Evolutionary conservation across 2,888 invertebrate genomes (phyloP).

Genomic region (Gymnocheta viridis): DNA sequence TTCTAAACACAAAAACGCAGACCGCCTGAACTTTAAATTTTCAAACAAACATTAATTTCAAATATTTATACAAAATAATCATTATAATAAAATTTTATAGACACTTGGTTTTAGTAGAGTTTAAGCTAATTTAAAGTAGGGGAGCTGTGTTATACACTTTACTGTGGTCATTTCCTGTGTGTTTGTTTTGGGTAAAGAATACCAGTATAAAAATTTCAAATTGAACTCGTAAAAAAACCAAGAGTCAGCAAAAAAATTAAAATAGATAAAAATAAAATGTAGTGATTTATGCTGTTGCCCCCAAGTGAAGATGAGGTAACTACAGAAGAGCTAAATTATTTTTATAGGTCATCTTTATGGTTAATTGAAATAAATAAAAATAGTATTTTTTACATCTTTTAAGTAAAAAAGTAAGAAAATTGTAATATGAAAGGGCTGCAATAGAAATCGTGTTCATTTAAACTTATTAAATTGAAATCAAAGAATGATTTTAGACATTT

Average conservation of each 20-base stretch:
- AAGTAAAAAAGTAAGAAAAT: not conserved
- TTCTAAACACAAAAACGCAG: not conserved
- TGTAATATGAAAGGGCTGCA: not conserved
- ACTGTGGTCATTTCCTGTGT: constrained; percentile 51
- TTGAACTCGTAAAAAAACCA: constrained; percentile 21
- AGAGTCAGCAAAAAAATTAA: constrained; percentile 52
- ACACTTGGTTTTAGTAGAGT: constrained; percentile 41
- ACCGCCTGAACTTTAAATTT: not conserved
- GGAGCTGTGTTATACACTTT: not conserved
- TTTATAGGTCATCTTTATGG: constrained; percentile 59
- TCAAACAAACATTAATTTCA: constrained; percentile 16
- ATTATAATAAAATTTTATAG: constrained; percentile 33
- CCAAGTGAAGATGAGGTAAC: constrained; percentile 25
- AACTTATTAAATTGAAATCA: not conserved
- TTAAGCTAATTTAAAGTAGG: constrained; percentile 34
- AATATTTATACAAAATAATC: constrained; percentile 35
- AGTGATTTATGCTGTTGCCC: constrained; percentile 28
- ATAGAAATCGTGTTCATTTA: not conserved
- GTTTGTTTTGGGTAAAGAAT: not conserved
- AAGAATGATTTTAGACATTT: not conserved
- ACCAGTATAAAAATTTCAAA: constrained; percentile 58
- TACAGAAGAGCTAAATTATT: constrained; percentile 25
- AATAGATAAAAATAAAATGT: constrained; percentile 45
- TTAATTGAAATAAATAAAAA: constrained; percentile 58
- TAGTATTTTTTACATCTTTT: not conserved